phyloP scores from a whole-genome alignment of 2,888 invertebrate genomes.

The Schrankia costaestrigalis region DNA sequence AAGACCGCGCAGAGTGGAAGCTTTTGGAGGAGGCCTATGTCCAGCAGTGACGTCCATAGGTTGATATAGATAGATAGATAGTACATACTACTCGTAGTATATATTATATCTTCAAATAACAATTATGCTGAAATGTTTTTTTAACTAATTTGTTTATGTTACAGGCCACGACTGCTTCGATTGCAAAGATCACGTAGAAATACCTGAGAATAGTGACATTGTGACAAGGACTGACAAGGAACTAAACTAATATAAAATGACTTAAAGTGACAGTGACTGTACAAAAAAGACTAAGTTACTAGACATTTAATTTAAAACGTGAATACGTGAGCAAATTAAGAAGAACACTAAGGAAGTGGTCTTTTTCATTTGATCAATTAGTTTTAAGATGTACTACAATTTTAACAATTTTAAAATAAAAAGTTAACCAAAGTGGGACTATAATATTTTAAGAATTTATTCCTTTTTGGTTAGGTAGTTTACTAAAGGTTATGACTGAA shows the following conservation, averaged over 20 bases:
- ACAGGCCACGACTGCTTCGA: constrained; percentile 44
- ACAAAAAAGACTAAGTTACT: constrained; percentile 6
- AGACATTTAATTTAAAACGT: background rate
- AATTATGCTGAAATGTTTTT: no score
- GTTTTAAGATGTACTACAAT: constrained; percentile 9
- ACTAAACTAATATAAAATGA: background rate
- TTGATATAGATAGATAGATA: no score
- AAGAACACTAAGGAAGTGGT: constrained; percentile 46
- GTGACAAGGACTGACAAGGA: background rate
- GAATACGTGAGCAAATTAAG: constrained; percentile 49
- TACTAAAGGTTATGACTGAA: background rate
- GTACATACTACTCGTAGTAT: no score
- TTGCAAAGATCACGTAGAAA: constrained; percentile 35
- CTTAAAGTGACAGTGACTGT: constrained; percentile 13
- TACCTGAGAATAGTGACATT: no score
- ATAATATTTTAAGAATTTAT: constrained; percentile 15
- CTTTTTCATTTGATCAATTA: constrained; percentile 59
- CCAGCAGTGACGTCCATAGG: no score
- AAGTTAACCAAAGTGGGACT: constrained; percentile 52
- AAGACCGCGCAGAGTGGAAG: no score
- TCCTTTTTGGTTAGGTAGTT: background rate
- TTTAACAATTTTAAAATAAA: constrained; percentile 21
- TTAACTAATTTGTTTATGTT: constrained; percentile 31
- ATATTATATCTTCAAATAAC: no score
- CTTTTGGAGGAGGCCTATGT: no score